phyloP scores from a whole-genome alignment of 2,888 invertebrate genomes.

The Drosophila pseudotalamancana region DNA sequence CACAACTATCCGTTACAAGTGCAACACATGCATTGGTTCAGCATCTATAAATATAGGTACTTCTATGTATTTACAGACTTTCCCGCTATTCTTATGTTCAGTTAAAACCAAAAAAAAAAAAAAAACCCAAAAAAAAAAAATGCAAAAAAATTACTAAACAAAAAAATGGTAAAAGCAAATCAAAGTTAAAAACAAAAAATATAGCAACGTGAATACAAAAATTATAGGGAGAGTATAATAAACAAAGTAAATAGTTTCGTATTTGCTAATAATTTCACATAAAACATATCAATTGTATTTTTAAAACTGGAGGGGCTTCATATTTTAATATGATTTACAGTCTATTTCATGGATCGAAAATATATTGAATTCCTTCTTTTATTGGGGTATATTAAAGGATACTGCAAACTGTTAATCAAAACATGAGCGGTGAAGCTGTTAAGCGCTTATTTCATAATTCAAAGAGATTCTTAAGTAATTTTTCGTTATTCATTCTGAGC shows the following conservation, averaged over 20 bases:
- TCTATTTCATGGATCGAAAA: too few species aligned
- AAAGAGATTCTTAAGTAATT: too few species aligned
- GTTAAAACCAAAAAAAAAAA: slow-evolving; percentile 61
- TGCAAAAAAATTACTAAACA: slow-evolving; percentile 55
- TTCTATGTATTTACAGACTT: slow-evolving; percentile 70
- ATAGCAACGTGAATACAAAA: slow-evolving; percentile 68
- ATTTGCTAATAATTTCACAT: slow-evolving; percentile 81
- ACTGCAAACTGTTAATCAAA: too few species aligned
- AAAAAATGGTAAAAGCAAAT: slow-evolving; percentile 73
- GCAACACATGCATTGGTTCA: slow-evolving; percentile 45
- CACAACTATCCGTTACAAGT: slow-evolving; percentile 41
- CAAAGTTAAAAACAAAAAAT: slow-evolving; percentile 56
- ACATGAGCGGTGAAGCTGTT: too few species aligned
- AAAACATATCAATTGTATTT: slow-evolving; percentile 35
- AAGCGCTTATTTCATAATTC: too few species aligned
- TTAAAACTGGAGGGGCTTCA: not conserved
- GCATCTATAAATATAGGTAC: slow-evolving; percentile 42
- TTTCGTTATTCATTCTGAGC: too few species aligned
- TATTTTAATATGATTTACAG: too few species aligned
- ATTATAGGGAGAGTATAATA: slow-evolving; percentile 74
- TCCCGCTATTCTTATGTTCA: slow-evolving; percentile 74
- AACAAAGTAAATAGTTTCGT: slow-evolving; percentile 79
- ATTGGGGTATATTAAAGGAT: too few species aligned
- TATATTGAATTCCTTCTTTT: too few species aligned
- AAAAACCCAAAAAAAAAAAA: slow-evolving; percentile 49